phyloP scores from a whole-genome alignment of 1,140 invertebrate species.

The Megalonaias nervosa region DNA sequence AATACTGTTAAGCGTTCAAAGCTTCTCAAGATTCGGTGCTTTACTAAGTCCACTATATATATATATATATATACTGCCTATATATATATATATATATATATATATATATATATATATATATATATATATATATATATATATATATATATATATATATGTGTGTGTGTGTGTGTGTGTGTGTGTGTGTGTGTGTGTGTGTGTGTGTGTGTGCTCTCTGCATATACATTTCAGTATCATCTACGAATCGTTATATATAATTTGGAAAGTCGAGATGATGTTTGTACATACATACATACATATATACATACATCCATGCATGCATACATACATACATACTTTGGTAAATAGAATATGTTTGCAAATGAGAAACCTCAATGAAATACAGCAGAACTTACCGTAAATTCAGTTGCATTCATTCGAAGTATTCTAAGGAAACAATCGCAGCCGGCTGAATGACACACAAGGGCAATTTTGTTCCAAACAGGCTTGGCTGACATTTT shows the following conservation, averaged over 20 bases:
- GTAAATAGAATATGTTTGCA: no score
- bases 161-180: neutral
- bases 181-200: neutral
- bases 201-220: neutral
- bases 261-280: no score
- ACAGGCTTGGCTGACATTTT: slow-evolving; percentile 12
- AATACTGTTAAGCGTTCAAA: neutral
- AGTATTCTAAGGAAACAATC: slow-evolving; percentile 45
- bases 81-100: no score
- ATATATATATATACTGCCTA: neutral
- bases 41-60: neutral
- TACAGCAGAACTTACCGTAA: slow-evolving; percentile 25
- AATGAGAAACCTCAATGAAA: no score
- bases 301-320: no score
- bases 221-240: no score
- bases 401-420: slow-evolving; percentile 11
- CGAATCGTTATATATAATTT: no score
- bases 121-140: no score
- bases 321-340: no score
- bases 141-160: neutral
- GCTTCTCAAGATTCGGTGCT: neutral
- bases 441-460: slow-evolving; percentile 50
- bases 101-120: neutral
- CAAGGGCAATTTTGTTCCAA: slow-evolving; percentile 32
- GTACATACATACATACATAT: no score